Percentiles rank a stretch among this genome's conserved stretches.
phyloP scores from a whole-genome alignment of 2,113 vertebrate genomes.

The Spea multiplicata region DNA sequence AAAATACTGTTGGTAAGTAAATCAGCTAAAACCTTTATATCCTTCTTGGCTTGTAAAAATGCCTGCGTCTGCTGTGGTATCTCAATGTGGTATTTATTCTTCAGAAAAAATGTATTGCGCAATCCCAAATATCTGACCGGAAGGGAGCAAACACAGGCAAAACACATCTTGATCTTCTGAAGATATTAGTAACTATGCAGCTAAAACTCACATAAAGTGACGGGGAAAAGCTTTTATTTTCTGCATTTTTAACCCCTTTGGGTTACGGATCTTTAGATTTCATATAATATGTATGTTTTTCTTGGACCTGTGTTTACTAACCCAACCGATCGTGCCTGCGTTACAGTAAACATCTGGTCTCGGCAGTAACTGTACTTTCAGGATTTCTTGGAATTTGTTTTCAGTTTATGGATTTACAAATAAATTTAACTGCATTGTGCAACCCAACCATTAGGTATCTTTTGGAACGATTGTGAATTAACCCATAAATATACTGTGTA shows the following conservation, averaged over 20 bases:
- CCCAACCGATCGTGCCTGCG: neutral
- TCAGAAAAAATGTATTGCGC: neutral
- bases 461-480: neutral
- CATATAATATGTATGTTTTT: too few relatives aligned
- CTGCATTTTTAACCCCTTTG: too few relatives aligned
- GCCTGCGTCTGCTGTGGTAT: neutral
- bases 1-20: neutral
- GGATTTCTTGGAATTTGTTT: slow-evolving; percentile 44
- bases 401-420: slow-evolving; percentile 23
- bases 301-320: neutral
- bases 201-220: too few relatives aligned
- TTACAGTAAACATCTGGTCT: slow-evolving; percentile 36
- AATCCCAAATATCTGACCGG: neutral
- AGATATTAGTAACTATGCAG: too few relatives aligned
- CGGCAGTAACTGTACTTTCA: slow-evolving; percentile 19
- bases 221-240: too few relatives aligned
- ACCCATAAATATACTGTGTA: too few relatives aligned
- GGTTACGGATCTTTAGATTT: too few relatives aligned
- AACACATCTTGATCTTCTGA: neutral
- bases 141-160: neutral
- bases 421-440: neutral
- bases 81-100: neutral
- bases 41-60: neutral
- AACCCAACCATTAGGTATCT: neutral
- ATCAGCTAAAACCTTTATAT: neutral